phyloP scores from a whole-genome alignment of 2,888 invertebrate species.

The Ceratothoa steindachneri region DNA sequence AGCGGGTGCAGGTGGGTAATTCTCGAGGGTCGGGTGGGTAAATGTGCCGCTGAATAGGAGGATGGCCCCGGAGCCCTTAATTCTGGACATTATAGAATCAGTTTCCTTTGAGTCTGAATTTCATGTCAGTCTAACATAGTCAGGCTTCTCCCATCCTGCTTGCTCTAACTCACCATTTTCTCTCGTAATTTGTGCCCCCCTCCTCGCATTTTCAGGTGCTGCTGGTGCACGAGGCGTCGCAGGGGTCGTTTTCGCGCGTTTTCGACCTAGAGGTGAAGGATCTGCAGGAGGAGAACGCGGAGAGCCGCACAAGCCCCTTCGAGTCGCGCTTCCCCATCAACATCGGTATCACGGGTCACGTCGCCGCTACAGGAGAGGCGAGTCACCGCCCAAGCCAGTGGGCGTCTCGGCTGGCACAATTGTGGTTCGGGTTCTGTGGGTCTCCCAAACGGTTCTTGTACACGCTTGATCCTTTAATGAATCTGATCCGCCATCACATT shows the following conservation, averaged over 20 bases:
- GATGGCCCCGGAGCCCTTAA: too few relatives aligned
- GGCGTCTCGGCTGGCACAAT: too few relatives aligned
- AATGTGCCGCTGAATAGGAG: too few relatives aligned
- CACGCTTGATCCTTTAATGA: too few relatives aligned
- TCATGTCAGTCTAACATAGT: background rate
- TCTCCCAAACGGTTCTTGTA: too few relatives aligned
- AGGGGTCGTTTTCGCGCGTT: slow-evolving; percentile 86
- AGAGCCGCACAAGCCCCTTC: slow-evolving; percentile 76
- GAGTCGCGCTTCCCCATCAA: slow-evolving; percentile 92
- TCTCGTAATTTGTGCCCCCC: background rate
- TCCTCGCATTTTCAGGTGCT: slow-evolving; percentile 64
- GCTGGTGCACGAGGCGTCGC: slow-evolving; percentile 82
- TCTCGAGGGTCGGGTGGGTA: too few relatives aligned
- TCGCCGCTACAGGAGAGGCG: slow-evolving; percentile 92
- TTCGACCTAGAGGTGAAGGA: slow-evolving; percentile 91
- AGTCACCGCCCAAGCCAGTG: slow-evolving; percentile 51
- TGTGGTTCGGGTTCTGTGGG: too few relatives aligned
- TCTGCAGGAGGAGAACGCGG: slow-evolving; percentile 73
- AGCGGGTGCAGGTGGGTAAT: slow-evolving; percentile 78
- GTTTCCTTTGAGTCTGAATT: background rate
- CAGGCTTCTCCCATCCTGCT: too few relatives aligned
- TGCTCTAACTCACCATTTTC: too few relatives aligned
- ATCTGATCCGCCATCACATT: too few relatives aligned
- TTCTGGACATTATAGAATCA: background rate
- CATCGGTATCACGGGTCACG: slow-evolving; percentile 89